These are phyloP conservation scores for Pinctada fucata DNA, from an alignment of 2,888 invertebrate genomes.

Conservation along the genomic window DNA sequence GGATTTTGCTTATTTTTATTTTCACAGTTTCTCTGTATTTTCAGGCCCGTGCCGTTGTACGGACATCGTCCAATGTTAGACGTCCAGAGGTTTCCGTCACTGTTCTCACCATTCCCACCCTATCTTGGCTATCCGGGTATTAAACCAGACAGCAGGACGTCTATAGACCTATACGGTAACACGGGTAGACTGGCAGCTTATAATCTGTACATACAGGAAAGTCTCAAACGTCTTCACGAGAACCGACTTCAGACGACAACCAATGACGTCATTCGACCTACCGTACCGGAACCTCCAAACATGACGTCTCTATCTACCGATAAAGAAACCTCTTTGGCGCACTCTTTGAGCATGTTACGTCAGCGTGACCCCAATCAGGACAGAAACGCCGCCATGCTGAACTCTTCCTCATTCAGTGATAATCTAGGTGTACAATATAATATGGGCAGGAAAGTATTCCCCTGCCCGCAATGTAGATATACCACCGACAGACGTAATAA, in stretches of 20 bases:
- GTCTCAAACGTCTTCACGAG: conserved; percentile 42
- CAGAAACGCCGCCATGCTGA: neutral
- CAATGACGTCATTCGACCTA: neutral
- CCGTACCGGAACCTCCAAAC: neutral
- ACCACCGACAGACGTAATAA: conserved; percentile 77
- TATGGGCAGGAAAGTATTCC: conserved; percentile 66
- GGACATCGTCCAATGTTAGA: conserved; percentile 49
- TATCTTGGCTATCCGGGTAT: conserved; percentile 17
- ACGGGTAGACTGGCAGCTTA: conserved; percentile 25
- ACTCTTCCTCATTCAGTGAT: conserved; percentile 10
- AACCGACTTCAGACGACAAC: neutral
- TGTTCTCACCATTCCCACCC: conserved; percentile 35
- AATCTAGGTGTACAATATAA: conserved; percentile 24
- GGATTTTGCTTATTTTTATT: too few species aligned
- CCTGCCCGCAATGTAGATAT: conserved; percentile 75
- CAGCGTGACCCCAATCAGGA: conserved; percentile 4
- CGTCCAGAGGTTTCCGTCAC: conserved; percentile 20
- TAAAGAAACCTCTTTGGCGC: neutral
- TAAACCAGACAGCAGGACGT: conserved; percentile 20
- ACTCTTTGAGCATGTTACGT: conserved; percentile 3
- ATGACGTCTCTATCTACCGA: neutral
- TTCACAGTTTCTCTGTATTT: conserved; percentile 20
- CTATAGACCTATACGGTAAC: conserved; percentile 18
- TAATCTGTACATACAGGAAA: conserved; percentile 38
- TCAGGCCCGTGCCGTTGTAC: conserved; percentile 64